Percentiles rank a stretch among this genome's conserved stretches.
Evolutionary conservation across 2,797 vertebrate species (phyloP).

Genomic region (Anniella stebbinsi): DNA sequence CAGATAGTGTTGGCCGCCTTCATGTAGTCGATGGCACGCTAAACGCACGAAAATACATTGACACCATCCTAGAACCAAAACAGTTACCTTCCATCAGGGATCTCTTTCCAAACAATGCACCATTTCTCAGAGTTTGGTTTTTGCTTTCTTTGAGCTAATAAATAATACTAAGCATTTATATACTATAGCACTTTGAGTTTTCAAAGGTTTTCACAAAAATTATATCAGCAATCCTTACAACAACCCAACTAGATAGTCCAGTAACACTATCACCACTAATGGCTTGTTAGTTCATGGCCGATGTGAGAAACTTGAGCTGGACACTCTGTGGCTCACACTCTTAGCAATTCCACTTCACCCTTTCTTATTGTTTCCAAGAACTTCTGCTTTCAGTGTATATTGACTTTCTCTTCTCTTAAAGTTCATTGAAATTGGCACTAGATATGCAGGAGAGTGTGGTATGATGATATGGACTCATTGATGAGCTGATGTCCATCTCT

Average conservation of each 20-base stretch:
- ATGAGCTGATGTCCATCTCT: neutral
- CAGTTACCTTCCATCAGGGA: too few species aligned
- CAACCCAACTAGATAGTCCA: too few species aligned
- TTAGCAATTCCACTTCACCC: neutral
- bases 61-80: too few species aligned
- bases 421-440: neutral
- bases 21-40: too few species aligned
- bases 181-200: too few species aligned
- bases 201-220: neutral
- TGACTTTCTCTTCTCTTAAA: neutral
- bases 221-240: neutral
- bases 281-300: neutral
- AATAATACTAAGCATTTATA: neutral
- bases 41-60: too few species aligned
- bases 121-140: conserved; percentile 4
- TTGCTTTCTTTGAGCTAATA: neutral
- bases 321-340: neutral
- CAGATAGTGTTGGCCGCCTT: too few species aligned
- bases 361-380: neutral
- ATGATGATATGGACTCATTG: neutral
- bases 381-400: neutral
- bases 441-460: neutral
- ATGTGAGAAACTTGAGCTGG: neutral
- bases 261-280: neutral
- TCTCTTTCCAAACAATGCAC: too few species aligned